These are phyloP conservation scores for Portevinia maculata DNA, from an alignment of 2,888 invertebrate genomes.

Conservation along the genomic window DNA sequence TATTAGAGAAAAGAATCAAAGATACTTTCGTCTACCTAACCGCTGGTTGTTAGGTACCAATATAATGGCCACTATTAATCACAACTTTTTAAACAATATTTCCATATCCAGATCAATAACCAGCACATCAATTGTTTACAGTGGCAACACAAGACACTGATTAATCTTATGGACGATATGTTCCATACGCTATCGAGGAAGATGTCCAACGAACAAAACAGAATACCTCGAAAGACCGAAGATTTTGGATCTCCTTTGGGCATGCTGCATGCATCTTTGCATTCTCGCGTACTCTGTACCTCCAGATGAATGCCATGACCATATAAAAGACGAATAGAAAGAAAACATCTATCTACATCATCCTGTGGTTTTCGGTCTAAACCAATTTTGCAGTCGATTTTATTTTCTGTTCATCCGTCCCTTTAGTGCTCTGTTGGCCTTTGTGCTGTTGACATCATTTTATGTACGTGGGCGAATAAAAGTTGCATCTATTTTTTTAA, in stretches of 20 bases:
- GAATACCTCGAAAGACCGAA: not conserved
- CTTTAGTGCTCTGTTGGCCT: slow-evolving; percentile 8
- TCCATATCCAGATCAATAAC: too few relatives aligned
- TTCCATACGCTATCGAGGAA: slow-evolving; percentile 8
- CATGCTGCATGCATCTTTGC: slow-evolving; percentile 4
- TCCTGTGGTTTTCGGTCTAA: slow-evolving; percentile 53
- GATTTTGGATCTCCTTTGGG: slow-evolving; percentile 2
- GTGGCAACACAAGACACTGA: not conserved
- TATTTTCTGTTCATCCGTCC: slow-evolving; percentile 13
- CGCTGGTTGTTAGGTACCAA: too few relatives aligned
- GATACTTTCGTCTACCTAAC: too few relatives aligned
- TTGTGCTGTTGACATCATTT: slow-evolving; percentile 56
- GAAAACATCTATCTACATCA: slow-evolving; percentile 16
- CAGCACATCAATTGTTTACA: too few relatives aligned
- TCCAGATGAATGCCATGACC: slow-evolving; percentile 10
- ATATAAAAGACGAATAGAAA: slow-evolving; percentile 28
- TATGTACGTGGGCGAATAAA: not conserved
- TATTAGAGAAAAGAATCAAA: too few relatives aligned
- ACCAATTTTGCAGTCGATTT: slow-evolving; percentile 64
- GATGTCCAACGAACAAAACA: slow-evolving; percentile 7
- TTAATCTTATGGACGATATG: slow-evolving; percentile 4
- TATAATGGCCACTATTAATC: too few relatives aligned
- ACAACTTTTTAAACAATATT: too few relatives aligned
- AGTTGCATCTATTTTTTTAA: slow-evolving; percentile 11
- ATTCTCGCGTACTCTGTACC: slow-evolving; percentile 6